phyloP scores from a whole-genome alignment of 2,113 vertebrate species.

The Paedocypris sp. region DNA sequence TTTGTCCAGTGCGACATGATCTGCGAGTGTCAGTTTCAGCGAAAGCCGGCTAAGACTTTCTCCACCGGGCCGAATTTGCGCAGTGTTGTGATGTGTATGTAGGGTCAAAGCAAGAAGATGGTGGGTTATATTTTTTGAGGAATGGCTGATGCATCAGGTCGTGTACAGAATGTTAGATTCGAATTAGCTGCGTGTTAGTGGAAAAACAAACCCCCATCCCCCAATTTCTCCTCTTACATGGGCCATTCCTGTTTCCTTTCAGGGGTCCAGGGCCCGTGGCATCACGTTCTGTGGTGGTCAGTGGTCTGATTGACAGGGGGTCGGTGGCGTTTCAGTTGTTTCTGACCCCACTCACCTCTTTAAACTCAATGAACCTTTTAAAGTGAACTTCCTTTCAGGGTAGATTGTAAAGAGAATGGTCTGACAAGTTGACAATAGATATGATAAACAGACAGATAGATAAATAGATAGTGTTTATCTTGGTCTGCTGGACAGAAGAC shows the following conservation, averaged over 20 bases:
- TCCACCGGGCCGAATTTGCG: slow-evolving; percentile 6
- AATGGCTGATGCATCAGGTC: neutral
- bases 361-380: neutral
- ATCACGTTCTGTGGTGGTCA: neutral
- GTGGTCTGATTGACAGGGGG: neutral
- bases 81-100: neutral
- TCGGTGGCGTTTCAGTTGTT: slow-evolving; percentile 3
- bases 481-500: too few species aligned
- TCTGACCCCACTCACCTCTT: neutral
- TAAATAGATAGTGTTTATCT: too few species aligned
- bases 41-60: neutral
- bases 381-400: neutral
- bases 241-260: slow-evolving; percentile 1
- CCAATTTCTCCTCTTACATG: neutral
- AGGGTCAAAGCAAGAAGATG: slow-evolving; percentile 1
- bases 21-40: slow-evolving; percentile 14
- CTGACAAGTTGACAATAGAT: too few species aligned
- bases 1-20: slow-evolving; percentile 15
- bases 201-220: neutral
- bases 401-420: neutral
- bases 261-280: slow-evolving; percentile 20
- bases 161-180: neutral
- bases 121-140: neutral
- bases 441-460: too few species aligned
- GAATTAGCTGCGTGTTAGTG: neutral